These are phyloP conservation scores for Callipepla californica DNA, from an alignment of 2,113 vertebrate species.

Conservation along the genomic window DNA sequence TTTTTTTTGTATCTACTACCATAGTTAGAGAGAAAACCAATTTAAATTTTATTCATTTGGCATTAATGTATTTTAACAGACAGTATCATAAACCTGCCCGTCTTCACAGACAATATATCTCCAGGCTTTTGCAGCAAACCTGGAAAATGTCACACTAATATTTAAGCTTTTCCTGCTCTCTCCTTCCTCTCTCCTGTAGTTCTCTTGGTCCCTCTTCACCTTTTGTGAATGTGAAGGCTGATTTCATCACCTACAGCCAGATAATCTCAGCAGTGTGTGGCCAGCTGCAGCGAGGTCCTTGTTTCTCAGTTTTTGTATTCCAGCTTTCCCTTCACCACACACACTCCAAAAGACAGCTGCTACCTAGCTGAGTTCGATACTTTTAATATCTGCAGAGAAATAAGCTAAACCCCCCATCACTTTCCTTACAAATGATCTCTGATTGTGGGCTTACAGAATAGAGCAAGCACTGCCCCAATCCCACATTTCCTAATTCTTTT, in stretches of 20 bases:
- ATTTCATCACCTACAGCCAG: slow-evolving; percentile 9
- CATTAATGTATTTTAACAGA: slow-evolving; percentile 49
- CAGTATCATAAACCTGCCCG: slow-evolving; percentile 28
- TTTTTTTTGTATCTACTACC: neutral
- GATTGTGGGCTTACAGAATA: neutral
- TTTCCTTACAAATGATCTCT: neutral
- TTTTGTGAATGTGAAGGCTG: neutral
- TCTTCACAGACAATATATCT: slow-evolving; percentile 20
- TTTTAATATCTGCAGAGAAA: neutral
- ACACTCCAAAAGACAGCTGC: neutral
- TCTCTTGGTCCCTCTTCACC: neutral
- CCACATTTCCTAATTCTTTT: neutral
- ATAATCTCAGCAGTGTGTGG: neutral
- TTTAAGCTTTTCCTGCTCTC: slow-evolving; percentile 3
- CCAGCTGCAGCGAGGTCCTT: neutral
- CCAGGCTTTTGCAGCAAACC: slow-evolving; percentile 31
- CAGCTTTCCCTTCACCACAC: neutral
- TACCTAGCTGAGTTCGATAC: neutral
- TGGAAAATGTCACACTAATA: slow-evolving; percentile 30
- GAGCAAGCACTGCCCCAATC: neutral
- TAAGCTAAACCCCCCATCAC: neutral
- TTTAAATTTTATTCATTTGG: slow-evolving; percentile 26
- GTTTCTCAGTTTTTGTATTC: neutral
- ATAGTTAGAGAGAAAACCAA: slow-evolving; percentile 44
- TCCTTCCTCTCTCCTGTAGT: neutral